A percentile compares a stretch with the other conserved stretches of the same genome.
Evolutionary conservation across 2,888 invertebrate genomes (phyloP).

Genomic region (Athalia rosae): DNA sequence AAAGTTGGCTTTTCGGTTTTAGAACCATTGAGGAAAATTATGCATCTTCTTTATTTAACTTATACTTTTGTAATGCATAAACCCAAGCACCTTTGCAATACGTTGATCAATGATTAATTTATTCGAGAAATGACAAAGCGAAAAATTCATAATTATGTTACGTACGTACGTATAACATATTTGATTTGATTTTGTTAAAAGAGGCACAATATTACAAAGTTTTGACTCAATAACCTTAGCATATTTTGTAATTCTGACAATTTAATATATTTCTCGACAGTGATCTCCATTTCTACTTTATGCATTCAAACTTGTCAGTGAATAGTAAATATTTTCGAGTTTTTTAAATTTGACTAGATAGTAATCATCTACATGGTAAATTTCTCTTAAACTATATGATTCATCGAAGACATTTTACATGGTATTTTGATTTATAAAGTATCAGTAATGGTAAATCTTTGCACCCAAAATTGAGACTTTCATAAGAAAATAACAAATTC

Average conservation of each 20-base stretch:
- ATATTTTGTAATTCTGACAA: conserved; percentile 7
- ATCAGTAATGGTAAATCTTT: conserved; percentile 30
- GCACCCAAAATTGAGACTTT: conserved; percentile 35
- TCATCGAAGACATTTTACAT: conserved; percentile 20
- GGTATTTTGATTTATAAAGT: conserved; percentile 26
- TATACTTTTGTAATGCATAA: not conserved
- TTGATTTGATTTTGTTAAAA: conserved; percentile 6
- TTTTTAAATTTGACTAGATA: conserved; percentile 69
- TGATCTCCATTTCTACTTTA: not conserved
- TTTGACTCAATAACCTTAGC: conserved; percentile 5
- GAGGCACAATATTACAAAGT: conserved; percentile 33
- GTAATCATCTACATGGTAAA: conserved; percentile 50
- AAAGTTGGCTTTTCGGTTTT: not conserved
- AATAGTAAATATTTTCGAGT: conserved; percentile 34
- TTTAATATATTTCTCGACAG: conserved; percentile 10
- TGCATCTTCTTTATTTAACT: not conserved
- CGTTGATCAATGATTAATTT: conserved; percentile 20
- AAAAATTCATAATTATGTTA: not conserved
- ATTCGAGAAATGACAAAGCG: not conserved
- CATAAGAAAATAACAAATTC: conserved; percentile 37
- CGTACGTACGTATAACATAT: conserved; percentile 3
- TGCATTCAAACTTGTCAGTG: conserved; percentile 3
- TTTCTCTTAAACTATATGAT: conserved; percentile 24
- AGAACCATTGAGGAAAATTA: not conserved
- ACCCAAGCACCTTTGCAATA: conserved; percentile 32